phyloP scores from a whole-genome alignment of 2,888 invertebrate genomes.

The Dorcus hopei region DNA sequence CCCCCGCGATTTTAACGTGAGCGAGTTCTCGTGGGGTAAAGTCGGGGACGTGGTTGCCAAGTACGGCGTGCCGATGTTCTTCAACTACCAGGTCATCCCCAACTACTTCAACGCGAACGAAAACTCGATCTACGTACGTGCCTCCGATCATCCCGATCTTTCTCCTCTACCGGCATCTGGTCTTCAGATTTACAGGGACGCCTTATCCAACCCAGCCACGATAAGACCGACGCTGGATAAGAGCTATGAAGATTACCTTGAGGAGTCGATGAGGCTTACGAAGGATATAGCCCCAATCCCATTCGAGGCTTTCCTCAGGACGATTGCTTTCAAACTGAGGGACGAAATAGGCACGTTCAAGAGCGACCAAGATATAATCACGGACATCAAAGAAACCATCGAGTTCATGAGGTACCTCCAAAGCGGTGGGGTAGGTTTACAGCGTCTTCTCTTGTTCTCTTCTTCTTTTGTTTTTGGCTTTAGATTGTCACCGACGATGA shows the following conservation, averaged over 20 bases:
- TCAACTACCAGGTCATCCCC: slow-evolving; percentile 39
- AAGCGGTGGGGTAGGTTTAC: slow-evolving; percentile 33
- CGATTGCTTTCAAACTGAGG: slow-evolving; percentile 20
- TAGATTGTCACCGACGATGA: background rate
- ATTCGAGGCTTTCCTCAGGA: slow-evolving; percentile 22
- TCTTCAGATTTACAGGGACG: slow-evolving; percentile 29
- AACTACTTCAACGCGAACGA: slow-evolving; percentile 35
- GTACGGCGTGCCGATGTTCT: slow-evolving; percentile 45
- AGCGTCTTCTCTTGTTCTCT: no score
- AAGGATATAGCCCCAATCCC: slow-evolving; percentile 11
- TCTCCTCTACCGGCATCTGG: background rate
- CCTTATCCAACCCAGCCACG: slow-evolving; percentile 22
- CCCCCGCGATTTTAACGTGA: slow-evolving; percentile 5
- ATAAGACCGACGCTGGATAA: slow-evolving; percentile 29
- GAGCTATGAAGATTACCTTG: slow-evolving; percentile 27
- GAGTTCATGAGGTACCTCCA: slow-evolving; percentile 35
- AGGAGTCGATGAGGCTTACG: background rate
- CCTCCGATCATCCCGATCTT: background rate
- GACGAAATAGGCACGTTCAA: slow-evolving; percentile 18
- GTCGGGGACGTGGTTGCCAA: slow-evolving; percentile 40
- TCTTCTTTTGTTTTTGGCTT: background rate
- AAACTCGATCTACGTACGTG: slow-evolving; percentile 42
- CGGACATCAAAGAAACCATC: slow-evolving; percentile 15
- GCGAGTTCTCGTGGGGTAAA: slow-evolving; percentile 38
- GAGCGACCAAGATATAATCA: slow-evolving; percentile 12